A percentile compares a stretch with the other conserved stretches of the same genome.
phyloP scores from a whole-genome alignment of 2,888 invertebrate genomes.

The Microctonus hyperodae region DNA sequence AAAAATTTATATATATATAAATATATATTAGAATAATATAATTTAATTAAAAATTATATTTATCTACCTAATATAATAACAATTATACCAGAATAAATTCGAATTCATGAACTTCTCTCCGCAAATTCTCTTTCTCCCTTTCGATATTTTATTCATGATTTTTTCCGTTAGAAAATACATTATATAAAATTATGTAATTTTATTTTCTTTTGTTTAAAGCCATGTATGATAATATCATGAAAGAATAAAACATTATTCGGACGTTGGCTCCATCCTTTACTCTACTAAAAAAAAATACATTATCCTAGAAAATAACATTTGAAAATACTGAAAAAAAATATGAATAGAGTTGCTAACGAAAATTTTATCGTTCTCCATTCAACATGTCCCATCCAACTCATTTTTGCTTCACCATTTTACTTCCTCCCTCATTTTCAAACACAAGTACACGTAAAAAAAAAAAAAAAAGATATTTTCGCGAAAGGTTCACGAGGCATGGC shows the following conservation, averaged over 20 bases:
- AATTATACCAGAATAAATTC: neutral
- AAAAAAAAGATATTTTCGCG: conserved; percentile 40
- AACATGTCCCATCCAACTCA: neutral
- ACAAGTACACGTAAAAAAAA: conserved; percentile 23
- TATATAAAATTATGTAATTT: too few relatives aligned
- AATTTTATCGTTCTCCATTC: neutral
- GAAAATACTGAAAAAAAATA: neutral
- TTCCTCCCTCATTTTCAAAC: conserved; percentile 30
- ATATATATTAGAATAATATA: too few relatives aligned
- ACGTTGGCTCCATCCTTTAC: conserved; percentile 46
- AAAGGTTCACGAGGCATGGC: conserved; percentile 63
- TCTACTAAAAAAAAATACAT: too few relatives aligned
- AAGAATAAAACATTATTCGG: conserved; percentile 56
- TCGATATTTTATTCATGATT: too few relatives aligned
- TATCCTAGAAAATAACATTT: neutral
- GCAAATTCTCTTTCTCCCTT: too few relatives aligned
- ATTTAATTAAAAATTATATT: too few relatives aligned
- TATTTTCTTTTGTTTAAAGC: neutral
- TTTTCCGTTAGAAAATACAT: too few relatives aligned
- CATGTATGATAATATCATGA: neutral
- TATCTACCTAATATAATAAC: neutral
- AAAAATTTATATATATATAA: too few relatives aligned
- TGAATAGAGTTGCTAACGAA: neutral
- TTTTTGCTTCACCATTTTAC: conserved; percentile 6
- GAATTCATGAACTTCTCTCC: neutral